Conservation (phyloP, 2,797 vertebrate species). For the Enoplosus armatus region DNA sequence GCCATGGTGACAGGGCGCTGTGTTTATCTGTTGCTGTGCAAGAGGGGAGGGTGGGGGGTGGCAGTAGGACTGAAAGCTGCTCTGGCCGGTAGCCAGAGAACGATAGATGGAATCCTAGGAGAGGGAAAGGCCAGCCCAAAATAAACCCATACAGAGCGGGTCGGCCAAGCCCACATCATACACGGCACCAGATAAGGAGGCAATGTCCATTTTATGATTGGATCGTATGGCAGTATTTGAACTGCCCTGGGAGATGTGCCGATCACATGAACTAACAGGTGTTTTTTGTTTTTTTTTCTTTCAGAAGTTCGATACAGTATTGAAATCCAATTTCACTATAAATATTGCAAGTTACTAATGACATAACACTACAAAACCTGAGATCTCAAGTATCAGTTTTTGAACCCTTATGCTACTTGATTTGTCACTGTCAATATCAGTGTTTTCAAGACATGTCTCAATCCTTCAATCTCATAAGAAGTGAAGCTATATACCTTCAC, state of each 20-base stretch:
- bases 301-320: not conserved
- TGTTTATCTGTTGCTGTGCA: conserved; percentile 80
- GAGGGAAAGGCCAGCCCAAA: conserved; percentile 81
- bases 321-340: not conserved
- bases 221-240: conserved; percentile 58
- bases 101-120: conserved; percentile 75
- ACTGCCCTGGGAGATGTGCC: conserved; percentile 20
- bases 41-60: conserved; percentile 26
- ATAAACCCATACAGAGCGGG: conserved; percentile 77
- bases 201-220: conserved; percentile 67
- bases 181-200: conserved; percentile 77
- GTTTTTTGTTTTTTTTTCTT: conserved; percentile 26
- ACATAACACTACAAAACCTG: not conserved
- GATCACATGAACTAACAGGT: conserved; percentile 44
- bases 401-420: not conserved
- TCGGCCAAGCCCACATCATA: conserved; percentile 31
- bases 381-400: not conserved
- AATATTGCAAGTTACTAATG: not conserved
- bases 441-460: not conserved
- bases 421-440: no score
- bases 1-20: conserved; percentile 65
- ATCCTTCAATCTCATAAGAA: not conserved
- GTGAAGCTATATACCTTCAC: no score
- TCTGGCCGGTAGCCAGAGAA: conserved; percentile 75
- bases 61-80: conserved; percentile 44